Evolutionary conservation across 2,797 vertebrate genomes (phyloP), one percentile per base, ranked within the genome.

Genomic region (Heterohyrax brucei): DNA sequence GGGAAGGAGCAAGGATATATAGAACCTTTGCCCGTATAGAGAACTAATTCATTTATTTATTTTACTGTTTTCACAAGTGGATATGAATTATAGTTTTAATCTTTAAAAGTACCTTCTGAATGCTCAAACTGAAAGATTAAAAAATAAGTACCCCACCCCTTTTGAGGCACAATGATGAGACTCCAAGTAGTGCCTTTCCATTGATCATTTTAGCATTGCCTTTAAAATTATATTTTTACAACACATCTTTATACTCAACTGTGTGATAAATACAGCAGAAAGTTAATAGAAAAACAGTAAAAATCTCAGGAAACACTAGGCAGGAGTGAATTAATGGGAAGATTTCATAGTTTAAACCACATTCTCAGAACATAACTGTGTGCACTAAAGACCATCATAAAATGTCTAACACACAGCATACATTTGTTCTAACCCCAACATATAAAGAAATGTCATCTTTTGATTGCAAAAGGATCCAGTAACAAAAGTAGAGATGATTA

Each of bases 31-130:
- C n/a, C 24, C 72, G 3, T 83, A 87, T 39, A 73, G 46, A 91
- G 46, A 2, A 1, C 10, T 79, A 26, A 28, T 80, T 50, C 22
- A 19, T 22, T 39, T 53, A 53, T 53, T 22, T 28, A 87, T 78
- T 73, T 72, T 21, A 81, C 72, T 75, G 28, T 76, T 39, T n/a
- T 76, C 28, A 39, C 14, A 93, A 76, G 50, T 79, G 10, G 8
- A 85, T 66, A 10, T 62, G 28, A 85, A n/a, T 59, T 89, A 79
- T 39, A 83, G 18, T 90, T 70, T 91, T 93, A 97, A 84, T 19
- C 5, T 61, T 64, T 86, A 92, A 94, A 30, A 22, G 19, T 28
- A 30, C 30, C 8, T 95, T 86, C 76, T 39, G 9, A 59, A 68
- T n/a, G 91, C 10, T 19, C n/a, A 90, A n/a, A 94, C 88, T 81